phyloP scores from a whole-genome alignment of 92 coral and sea anemone genomes.

The Actinostola sp. region DNA sequence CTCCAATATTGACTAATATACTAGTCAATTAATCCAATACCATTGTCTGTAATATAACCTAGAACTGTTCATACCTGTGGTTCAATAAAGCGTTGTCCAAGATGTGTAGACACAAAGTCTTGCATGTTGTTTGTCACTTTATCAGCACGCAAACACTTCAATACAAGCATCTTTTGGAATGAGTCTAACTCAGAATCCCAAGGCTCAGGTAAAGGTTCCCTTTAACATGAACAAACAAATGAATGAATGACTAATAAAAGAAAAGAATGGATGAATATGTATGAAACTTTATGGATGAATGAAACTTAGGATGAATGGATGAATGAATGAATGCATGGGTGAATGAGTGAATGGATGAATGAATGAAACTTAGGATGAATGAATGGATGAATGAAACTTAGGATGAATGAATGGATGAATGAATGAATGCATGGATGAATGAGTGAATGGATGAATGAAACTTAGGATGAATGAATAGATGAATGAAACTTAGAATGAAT shows the following conservation, averaged over 20 bases:
- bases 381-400: too few species aligned
- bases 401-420: too few species aligned
- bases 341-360: too few species aligned
- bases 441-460: too few species aligned
- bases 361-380: too few species aligned
- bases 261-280: neutral
- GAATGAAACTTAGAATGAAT: too few species aligned
- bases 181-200: slow-evolving; percentile 87
- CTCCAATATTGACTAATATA: too few species aligned
- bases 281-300: neutral
- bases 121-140: slow-evolving; percentile 99
- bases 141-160: slow-evolving; percentile 91
- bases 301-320: neutral
- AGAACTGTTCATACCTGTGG: slow-evolving; percentile 94
- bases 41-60: too few species aligned
- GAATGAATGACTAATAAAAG: neutral
- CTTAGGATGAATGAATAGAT: too few species aligned
- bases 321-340: neutral
- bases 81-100: slow-evolving; percentile 96
- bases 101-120: slow-evolving; percentile 94
- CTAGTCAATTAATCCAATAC: too few species aligned
- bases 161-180: slow-evolving; percentile 90
- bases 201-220: slow-evolving; percentile 91
- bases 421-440: too few species aligned
- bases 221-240: slow-evolving; percentile 7